Base-by-base conservation (phyloP, 2,113 vertebrate genomes). In the Leucopternis melanops region DNA sequence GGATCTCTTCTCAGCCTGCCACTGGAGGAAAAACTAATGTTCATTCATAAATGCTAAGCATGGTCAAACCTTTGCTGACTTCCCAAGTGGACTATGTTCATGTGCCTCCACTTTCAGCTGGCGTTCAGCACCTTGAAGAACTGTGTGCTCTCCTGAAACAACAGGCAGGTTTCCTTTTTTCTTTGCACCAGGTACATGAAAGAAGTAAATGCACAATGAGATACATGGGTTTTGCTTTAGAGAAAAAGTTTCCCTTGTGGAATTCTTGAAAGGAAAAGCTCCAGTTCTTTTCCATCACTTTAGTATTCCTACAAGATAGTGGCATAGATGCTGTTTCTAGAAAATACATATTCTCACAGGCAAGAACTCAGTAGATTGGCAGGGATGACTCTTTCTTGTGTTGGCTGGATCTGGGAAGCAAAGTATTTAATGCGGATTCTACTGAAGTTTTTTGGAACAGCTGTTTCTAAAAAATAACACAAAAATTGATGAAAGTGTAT, bases 371-470 rank as follows among this genome's bases (percentile, higher is more conserved):
- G 70, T 59, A 96, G 87, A 94, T 26, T 94, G 80, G 71, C 79
- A 95, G n/a, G 22, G 44, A 67, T 92, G 66, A 70, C 19, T 90
- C 9, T 40, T 81, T 82, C 84, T 81, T 72, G 36, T 95, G 40
- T 66, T 92, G 52, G 21, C 16, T 92, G 44, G 49, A 65, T 91
- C 50, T 59, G 74, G 71, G 77, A 95, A 96, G 57, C 16, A 95
- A 97, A 96, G 40, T 49, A 91, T 93, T 97, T 97, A 91, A 82
- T 88, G 73, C 87, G 62, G 40, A 94, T 95, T 93, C 55, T n/a
- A 74, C 69, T 94, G 90, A 77, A 63, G 61, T 55, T 94, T 97
- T 96, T 96, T 94, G 71, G 66, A 97, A 95, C 87, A 95, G n/a
- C 54, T 96, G 77, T 90, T 96, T 95, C 70, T 94, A 66, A 82